Percentiles rank a stretch among this genome's conserved stretches.
Evolutionary conservation across 2,888 invertebrate species (phyloP).

Genomic region (Cacoxenus indagator): DNA sequence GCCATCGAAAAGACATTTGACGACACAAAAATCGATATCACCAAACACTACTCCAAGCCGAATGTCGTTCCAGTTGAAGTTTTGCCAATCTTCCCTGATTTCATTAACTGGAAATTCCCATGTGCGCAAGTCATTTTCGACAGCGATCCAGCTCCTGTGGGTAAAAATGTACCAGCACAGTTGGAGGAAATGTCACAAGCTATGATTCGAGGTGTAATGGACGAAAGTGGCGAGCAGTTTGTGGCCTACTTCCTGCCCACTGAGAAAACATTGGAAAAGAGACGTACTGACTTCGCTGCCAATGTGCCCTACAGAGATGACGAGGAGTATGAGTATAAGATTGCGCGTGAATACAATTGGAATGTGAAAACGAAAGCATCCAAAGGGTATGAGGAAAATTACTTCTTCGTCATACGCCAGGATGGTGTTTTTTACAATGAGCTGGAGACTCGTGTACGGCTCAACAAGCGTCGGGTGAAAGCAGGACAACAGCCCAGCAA

Average conservation of each 20-base stretch:
- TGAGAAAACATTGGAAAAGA: conserved; percentile 90
- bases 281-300: conserved; percentile 84
- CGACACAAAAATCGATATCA: conserved; percentile 86
- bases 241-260: conserved; percentile 98
- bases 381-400: conserved; percentile 96
- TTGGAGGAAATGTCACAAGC: conserved; percentile 99
- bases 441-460: conserved; percentile 92
- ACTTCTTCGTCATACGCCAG: conserved; percentile 92
- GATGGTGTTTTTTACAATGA: conserved; percentile 96
- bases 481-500: conserved; percentile 74
- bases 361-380: conserved; percentile 97
- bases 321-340: conserved; percentile 95
- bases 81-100: conserved; percentile 93
- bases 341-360: conserved; percentile 99
- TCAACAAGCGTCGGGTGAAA: conserved; percentile 92
- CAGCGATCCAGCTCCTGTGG: conserved; percentile 95
- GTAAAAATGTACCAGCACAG: conserved; percentile 87
- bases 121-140: conserved; percentile 99
- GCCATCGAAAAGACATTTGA: conserved; percentile 98
- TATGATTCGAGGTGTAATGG: conserved; percentile 99
- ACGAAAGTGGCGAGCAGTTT: conserved; percentile 98
- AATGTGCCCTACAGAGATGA: conserved; percentile 87
- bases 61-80: conserved; percentile 93
- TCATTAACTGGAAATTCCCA: conserved; percentile 97
- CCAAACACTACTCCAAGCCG: conserved; percentile 96